Evolutionary conservation across 1,140 invertebrate species (phyloP).

Genomic region (Macrobrachium nipponense): DNA sequence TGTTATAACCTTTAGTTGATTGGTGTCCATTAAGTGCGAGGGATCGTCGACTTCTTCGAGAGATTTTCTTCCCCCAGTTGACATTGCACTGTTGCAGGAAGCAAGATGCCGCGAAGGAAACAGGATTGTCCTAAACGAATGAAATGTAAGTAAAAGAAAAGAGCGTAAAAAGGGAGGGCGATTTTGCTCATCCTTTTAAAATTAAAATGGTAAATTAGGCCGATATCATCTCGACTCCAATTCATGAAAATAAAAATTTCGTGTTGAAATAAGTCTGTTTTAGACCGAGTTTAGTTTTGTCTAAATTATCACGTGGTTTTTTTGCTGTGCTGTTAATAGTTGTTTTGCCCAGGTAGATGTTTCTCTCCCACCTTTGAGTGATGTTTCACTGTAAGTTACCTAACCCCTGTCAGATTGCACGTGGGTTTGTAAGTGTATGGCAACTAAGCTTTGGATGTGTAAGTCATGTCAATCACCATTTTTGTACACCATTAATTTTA

Average conservation of each 20-base stretch:
- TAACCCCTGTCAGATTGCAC: neutral
- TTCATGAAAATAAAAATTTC: too few relatives aligned
- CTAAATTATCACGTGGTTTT: too few relatives aligned
- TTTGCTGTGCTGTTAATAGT: too few relatives aligned
- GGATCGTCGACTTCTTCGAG: slow-evolving; percentile 39
- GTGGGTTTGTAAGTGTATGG: too few relatives aligned
- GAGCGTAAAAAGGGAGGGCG: neutral
- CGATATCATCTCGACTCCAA: too few relatives aligned
- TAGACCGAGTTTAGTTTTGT: too few relatives aligned
- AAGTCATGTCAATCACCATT: neutral
- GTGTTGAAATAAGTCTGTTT: too few relatives aligned
- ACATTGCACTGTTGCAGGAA: slow-evolving; percentile 11
- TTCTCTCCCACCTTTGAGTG: too few relatives aligned
- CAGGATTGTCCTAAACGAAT: slow-evolving; percentile 64
- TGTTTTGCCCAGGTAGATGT: too few relatives aligned
- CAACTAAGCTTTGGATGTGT: neutral
- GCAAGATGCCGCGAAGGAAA: slow-evolving; percentile 63
- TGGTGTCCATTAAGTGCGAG: slow-evolving; percentile 26
- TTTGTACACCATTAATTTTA: too few relatives aligned
- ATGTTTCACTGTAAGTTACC: too few relatives aligned
- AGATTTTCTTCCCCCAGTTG: slow-evolving; percentile 9
- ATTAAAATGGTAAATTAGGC: too few relatives aligned
- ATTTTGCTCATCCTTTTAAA: neutral
- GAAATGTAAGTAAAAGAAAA: slow-evolving; percentile 62
- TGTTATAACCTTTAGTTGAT: slow-evolving; percentile 42